Conservation (phyloP, 2,888 invertebrate genomes). For the Geotrupes spiniger region DNA sequence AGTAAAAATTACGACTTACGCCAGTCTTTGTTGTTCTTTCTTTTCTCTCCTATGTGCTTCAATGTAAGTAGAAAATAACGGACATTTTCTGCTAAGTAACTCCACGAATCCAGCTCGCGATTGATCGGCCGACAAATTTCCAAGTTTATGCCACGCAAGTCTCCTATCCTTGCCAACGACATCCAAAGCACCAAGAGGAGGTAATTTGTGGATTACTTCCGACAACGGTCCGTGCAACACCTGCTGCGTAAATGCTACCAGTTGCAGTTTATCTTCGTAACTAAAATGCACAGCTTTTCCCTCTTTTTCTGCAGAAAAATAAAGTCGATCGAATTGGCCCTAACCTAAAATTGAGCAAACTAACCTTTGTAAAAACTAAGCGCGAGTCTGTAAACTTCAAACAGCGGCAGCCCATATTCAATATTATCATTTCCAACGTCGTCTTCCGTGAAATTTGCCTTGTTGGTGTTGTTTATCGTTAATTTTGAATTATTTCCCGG, state of each 20-base stretch:
- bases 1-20: conserved; percentile 50
- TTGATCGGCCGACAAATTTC: conserved; percentile 78
- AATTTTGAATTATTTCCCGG: conserved; percentile 41
- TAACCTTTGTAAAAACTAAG: conserved; percentile 91
- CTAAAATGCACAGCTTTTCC: conserved; percentile 95
- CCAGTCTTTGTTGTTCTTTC: conserved; percentile 70
- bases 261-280: conserved; percentile 87
- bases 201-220: conserved; percentile 61
- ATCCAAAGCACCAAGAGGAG: conserved; percentile 89
- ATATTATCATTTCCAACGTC: conserved; percentile 35
- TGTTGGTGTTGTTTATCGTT: conserved; percentile 29
- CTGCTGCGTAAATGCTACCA: conserved; percentile 92
- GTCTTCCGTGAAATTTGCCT: conserved; percentile 21
- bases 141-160: conserved; percentile 90
- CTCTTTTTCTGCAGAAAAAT: conserved; percentile 75
- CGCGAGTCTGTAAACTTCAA: conserved; percentile 86
- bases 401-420: conserved; percentile 67
- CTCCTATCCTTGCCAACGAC: conserved; percentile 92
- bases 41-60: conserved; percentile 88
- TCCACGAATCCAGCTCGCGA: conserved; percentile 93
- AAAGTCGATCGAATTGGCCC: neutral
- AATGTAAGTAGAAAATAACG: conserved; percentile 85
- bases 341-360: conserved; percentile 33
- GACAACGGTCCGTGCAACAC: conserved; percentile 80
- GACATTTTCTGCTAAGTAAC: conserved; percentile 79